These are phyloP conservation scores for Sinosuthora webbiana DNA, from an alignment of 2,113 vertebrate genomes.

Conservation along the genomic window DNA sequence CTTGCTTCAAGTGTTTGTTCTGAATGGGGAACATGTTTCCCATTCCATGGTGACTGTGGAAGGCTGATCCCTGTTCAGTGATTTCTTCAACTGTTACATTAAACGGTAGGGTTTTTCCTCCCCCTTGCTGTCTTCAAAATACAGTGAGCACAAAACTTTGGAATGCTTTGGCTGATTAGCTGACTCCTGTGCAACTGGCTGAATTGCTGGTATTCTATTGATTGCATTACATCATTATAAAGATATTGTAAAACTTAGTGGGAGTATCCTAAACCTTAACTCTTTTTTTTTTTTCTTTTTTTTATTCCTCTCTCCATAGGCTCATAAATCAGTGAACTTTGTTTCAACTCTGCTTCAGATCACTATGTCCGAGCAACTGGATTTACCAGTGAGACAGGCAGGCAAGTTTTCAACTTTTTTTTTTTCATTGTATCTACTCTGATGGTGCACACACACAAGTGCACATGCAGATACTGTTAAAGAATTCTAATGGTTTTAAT, in stretches of 20 bases:
- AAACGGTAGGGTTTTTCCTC: neutral
- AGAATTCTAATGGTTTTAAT: neutral
- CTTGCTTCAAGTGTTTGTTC: neutral
- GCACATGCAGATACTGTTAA: neutral
- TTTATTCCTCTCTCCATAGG: conserved; percentile 69
- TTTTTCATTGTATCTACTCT: neutral
- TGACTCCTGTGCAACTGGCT: neutral
- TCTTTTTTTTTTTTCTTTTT: neutral
- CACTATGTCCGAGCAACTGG: conserved; percentile 97
- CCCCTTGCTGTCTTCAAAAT: neutral
- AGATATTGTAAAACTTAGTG: neutral
- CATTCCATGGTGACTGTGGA: neutral
- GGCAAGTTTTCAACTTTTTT: conserved; percentile 75
- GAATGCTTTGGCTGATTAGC: neutral
- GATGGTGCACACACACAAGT: neutral
- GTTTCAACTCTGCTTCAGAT: conserved; percentile 94
- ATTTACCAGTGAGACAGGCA: conserved; percentile 97
- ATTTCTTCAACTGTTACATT: neutral
- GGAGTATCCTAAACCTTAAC: neutral
- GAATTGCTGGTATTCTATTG: neutral
- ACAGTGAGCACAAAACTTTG: neutral
- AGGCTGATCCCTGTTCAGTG: neutral
- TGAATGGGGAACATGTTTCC: neutral
- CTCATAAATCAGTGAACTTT: conserved; percentile 93
- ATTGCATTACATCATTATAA: neutral